Conservation (phyloP, 2,888 invertebrate species). For the Muschampia plurimacula region DNA sequence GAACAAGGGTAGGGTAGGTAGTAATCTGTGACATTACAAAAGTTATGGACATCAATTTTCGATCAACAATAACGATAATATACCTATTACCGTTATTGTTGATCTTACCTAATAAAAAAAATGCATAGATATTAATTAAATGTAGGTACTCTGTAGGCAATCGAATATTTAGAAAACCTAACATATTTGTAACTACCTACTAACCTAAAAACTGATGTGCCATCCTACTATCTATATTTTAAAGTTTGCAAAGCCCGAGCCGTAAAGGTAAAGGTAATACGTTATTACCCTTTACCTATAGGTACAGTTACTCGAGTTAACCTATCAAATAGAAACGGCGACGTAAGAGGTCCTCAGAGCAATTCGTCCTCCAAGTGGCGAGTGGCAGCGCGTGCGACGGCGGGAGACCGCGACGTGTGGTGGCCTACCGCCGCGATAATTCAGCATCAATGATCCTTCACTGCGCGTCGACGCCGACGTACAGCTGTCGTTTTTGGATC, state of each 20-base stretch:
- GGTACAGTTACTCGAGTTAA: neutral
- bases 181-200: no score
- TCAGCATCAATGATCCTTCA: slow-evolving; percentile 53
- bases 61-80: no score
- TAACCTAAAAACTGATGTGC: no score
- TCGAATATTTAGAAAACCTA: no score
- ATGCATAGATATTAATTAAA: no score
- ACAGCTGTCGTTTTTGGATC: slow-evolving; percentile 26
- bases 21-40: neutral
- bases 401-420: slow-evolving; percentile 59
- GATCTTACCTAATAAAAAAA: no score
- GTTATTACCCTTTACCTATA: neutral
- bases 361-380: slow-evolving; percentile 22
- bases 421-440: slow-evolving; percentile 54
- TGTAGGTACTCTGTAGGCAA: no score
- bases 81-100: no score
- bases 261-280: no score
- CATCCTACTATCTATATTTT: no score
- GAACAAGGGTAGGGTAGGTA: neutral
- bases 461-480: slow-evolving; percentile 1
- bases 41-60: slow-evolving; percentile 9
- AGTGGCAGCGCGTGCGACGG: slow-evolving; percentile 55
- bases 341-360: slow-evolving; percentile 13
- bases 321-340: neutral
- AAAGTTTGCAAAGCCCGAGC: no score